These are phyloP conservation scores for Muntiacus reevesi DNA, from an alignment of 2,113 vertebrate genomes.

Conservation along the genomic window DNA sequence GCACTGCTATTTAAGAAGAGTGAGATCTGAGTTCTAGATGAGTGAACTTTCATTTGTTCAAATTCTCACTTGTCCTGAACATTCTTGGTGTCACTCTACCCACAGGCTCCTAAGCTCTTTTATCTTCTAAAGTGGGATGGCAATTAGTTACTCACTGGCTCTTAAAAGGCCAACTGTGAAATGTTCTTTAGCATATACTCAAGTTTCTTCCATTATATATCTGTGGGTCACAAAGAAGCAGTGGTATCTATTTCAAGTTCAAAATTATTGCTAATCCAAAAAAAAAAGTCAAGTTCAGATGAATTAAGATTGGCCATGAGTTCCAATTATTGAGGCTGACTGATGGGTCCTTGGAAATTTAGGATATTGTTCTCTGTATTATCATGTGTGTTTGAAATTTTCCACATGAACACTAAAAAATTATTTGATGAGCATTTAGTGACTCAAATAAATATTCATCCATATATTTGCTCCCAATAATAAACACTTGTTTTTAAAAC, in stretches of 20 bases:
- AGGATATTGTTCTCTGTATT: neutral
- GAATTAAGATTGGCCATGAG: neutral
- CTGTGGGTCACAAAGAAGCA: constrained; percentile 38
- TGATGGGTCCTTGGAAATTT: neutral
- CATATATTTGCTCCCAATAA: neutral
- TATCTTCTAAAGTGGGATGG: constrained; percentile 31
- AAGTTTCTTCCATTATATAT: neutral
- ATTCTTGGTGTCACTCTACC: constrained; percentile 36
- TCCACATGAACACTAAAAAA: neutral
- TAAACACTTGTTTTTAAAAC: neutral
- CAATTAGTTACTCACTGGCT: neutral
- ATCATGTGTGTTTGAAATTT: neutral
- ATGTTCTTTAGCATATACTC: constrained; percentile 10
- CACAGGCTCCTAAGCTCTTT: constrained; percentile 30
- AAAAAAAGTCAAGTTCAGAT: neutral
- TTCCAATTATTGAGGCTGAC: neutral
- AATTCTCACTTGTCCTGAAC: neutral
- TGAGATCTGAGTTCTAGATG: neutral
- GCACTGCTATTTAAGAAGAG: neutral
- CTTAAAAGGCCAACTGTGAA: constrained; percentile 23
- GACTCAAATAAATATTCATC: constrained; percentile 27
- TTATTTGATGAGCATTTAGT: constrained; percentile 4
- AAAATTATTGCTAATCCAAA: constrained; percentile 23
- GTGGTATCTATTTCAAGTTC: constrained; percentile 11
- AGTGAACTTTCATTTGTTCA: neutral